phyloP scores from a whole-genome alignment of 1,140 invertebrate species.

The Drosophila sechellia region DNA sequence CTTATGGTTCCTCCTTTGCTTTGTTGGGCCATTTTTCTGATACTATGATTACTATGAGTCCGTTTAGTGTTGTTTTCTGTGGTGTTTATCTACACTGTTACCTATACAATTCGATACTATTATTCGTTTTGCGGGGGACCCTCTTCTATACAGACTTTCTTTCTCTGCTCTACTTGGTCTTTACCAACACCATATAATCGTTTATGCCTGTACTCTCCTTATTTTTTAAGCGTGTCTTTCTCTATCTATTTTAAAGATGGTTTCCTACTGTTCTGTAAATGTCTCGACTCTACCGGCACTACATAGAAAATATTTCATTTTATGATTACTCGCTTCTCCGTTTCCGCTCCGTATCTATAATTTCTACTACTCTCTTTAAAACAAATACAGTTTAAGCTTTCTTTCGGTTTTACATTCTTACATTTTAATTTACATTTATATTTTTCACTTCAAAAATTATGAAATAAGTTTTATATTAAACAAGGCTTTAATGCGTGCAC shows the following conservation, averaged over 20 bases:
- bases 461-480: too few species aligned
- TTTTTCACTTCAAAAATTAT: too few species aligned
- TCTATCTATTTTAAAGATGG: background rate
- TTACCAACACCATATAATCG: background rate
- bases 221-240: slow-evolving; percentile 2
- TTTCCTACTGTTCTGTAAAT: background rate
- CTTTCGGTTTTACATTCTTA: too few species aligned
- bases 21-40: slow-evolving; percentile 1
- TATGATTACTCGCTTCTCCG: background rate
- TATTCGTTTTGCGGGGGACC: background rate
- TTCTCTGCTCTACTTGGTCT: background rate
- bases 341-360: background rate
- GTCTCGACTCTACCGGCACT: background rate
- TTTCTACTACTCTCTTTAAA: too few species aligned
- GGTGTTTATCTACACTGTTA: slow-evolving; percentile 23
- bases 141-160: background rate
- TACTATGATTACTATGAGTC: slow-evolving; percentile 5
- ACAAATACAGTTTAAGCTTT: too few species aligned
- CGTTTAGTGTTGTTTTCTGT: slow-evolving; percentile 27
- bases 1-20: background rate
- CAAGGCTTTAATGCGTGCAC: background rate
- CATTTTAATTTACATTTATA: background rate
- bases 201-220: background rate
- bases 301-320: background rate
- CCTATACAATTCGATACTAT: slow-evolving; percentile 4